phyloP scores from a whole-genome alignment of 2,888 invertebrate genomes.

The Drosophila fulvimacula region DNA sequence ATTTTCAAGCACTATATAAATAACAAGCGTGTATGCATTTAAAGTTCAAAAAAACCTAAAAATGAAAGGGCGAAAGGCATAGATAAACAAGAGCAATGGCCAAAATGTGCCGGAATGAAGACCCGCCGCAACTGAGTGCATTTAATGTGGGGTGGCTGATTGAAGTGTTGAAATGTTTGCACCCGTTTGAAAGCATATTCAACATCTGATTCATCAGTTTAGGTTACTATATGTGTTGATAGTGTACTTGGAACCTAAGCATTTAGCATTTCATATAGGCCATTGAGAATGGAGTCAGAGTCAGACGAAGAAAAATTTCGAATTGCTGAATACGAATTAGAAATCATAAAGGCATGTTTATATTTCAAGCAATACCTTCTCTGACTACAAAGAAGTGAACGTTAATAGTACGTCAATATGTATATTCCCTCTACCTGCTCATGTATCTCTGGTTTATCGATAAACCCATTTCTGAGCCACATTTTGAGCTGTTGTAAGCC shows the following conservation, averaged over 20 bases:
- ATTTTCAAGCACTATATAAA: conserved; percentile 75
- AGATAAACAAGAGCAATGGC: conserved; percentile 36
- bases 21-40: conserved; percentile 62
- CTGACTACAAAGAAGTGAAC: not conserved
- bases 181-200: not conserved
- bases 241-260: not conserved
- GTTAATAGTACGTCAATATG: not conserved
- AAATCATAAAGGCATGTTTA: too few relatives aligned
- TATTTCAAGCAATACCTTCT: too few relatives aligned
- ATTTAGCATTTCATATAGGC: not conserved
- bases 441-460: not conserved
- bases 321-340: not conserved
- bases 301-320: too few relatives aligned
- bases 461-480: not conserved
- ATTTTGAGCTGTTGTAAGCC: not conserved
- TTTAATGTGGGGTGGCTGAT: conserved; percentile 6
- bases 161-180: conserved; percentile 12
- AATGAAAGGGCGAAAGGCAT: conserved; percentile 73
- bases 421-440: too few relatives aligned
- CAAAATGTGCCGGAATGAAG: conserved; percentile 22
- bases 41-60: conserved; percentile 33
- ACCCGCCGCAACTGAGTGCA: conserved; percentile 5
- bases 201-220: not conserved
- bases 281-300: too few relatives aligned
- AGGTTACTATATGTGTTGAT: too few relatives aligned